Base-by-base conservation (phyloP, 2,888 invertebrate genomes). In the Stenodema calcarata region DNA sequence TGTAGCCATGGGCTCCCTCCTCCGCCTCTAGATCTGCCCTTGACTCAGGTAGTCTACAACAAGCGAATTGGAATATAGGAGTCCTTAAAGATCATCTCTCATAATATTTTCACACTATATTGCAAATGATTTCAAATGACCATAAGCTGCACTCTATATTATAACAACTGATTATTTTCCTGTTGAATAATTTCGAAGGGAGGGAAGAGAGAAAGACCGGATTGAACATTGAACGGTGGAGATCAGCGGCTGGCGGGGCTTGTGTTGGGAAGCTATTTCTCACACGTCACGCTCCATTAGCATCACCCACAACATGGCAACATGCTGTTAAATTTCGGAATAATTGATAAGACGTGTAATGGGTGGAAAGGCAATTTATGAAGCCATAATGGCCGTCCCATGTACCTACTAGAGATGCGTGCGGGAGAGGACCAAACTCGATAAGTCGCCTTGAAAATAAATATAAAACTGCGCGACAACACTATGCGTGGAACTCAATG, bases 311-410 rank as follows among this genome's bases (percentile, higher is more conserved):
- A 73, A 84, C 84, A 84, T 84, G 47, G 73, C 73, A 73, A 84
- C 84, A 84, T 73, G 84, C 75, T 84, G 73, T 75, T 75, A 62
- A 84, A 84, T 84, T 84, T 84, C 27, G 84, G 75, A 84, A 84
- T 84, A 84, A 84, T 84, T 84, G 84, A 84, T 84, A 84, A 84
- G 84, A 84, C 84, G 84, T 84, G 84, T 84, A 84, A 44, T 18
- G 47, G 44, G 16, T 70, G 84, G 50, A 44, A 82, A 44, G 84
- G 84, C 84, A 73, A 84, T 84, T 84, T 84, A 84, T 84, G 47
- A 73, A 73, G 84, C 73, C 44, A 27, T 84, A 84, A 84, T 84
- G 84, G 84, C 44, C 11, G 73, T 73, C 23, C 41, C 84, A 47
- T 84, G 84, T 84, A 80, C 47, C 12, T 42, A 42, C 1, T 54